Conservation (phyloP, 2,113 vertebrate genomes). For the Daubentonia madagascariensis region DNA sequence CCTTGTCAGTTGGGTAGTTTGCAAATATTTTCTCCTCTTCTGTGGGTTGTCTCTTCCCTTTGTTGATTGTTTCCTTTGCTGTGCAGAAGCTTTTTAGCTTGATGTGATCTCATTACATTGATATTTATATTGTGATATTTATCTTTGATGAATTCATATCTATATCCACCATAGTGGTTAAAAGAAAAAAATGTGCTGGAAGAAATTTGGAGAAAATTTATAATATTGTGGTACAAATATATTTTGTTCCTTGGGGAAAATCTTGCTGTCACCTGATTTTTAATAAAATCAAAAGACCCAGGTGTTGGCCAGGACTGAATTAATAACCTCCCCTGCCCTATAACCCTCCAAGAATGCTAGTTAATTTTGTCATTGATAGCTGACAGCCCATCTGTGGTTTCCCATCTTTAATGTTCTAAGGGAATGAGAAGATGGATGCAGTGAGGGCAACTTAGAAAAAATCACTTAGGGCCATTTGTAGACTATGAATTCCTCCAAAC, state of each 20-base stretch:
- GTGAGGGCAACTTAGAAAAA: not conserved
- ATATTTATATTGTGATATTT: not conserved
- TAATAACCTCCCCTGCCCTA: not conserved
- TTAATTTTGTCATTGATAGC: not conserved
- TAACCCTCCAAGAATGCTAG: not conserved
- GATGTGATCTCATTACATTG: not conserved
- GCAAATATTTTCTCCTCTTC: no score
- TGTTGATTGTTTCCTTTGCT: no score
- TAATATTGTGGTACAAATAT: not conserved
- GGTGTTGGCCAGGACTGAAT: not conserved
- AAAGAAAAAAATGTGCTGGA: not conserved
- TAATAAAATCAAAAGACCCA: not conserved
- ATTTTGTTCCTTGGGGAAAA: slow-evolving; percentile 15
- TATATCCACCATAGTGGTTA: not conserved
- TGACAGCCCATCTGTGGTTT: not conserved
- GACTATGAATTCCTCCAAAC: not conserved
- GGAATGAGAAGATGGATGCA: not conserved
- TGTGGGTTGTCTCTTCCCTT: no score
- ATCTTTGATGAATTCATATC: slow-evolving; percentile 12
- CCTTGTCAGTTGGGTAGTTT: no score
- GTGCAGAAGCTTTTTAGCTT: no score
- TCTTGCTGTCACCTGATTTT: not conserved
- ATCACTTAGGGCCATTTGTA: not conserved
- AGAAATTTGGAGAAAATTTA: not conserved
- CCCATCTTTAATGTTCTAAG: not conserved